phyloP scores from a whole-genome alignment of 2,113 vertebrate species.

The Saguinus imperator region DNA sequence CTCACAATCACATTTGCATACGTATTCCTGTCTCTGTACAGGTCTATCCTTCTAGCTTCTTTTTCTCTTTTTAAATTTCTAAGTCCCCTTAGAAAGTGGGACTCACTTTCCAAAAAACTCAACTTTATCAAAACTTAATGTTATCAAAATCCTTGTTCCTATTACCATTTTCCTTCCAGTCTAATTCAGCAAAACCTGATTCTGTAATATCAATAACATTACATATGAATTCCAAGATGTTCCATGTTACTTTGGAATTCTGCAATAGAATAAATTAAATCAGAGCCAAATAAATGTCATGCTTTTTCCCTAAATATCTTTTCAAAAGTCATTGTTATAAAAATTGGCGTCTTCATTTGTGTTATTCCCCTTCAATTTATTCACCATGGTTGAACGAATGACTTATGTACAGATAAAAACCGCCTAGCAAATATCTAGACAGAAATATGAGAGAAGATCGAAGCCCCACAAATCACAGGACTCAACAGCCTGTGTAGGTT shows the following conservation, averaged over 20 bases:
- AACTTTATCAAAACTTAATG: neutral
- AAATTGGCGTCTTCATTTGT: neutral
- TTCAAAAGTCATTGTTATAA: neutral
- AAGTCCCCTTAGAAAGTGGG: too few relatives aligned
- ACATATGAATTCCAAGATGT: neutral
- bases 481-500: too few relatives aligned
- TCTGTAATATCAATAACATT: neutral
- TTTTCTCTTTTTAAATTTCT: neutral
- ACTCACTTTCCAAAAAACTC: neutral
- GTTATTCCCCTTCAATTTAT: neutral
- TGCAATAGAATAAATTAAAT: neutral
- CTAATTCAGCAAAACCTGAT: neutral
- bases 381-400: neutral
- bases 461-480: neutral
- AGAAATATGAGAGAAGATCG: neutral
- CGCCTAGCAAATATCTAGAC: neutral
- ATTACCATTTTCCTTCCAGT: neutral
- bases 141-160: neutral
- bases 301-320: neutral
- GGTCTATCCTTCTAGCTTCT: neutral
- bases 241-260: slow-evolving; percentile 4
- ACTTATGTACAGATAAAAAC: neutral
- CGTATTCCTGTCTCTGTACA: neutral
- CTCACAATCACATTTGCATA: neutral
- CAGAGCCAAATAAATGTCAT: neutral